phyloP scores from a whole-genome alignment of 2,888 invertebrate species.

The Sabatieria punctata region DNA sequence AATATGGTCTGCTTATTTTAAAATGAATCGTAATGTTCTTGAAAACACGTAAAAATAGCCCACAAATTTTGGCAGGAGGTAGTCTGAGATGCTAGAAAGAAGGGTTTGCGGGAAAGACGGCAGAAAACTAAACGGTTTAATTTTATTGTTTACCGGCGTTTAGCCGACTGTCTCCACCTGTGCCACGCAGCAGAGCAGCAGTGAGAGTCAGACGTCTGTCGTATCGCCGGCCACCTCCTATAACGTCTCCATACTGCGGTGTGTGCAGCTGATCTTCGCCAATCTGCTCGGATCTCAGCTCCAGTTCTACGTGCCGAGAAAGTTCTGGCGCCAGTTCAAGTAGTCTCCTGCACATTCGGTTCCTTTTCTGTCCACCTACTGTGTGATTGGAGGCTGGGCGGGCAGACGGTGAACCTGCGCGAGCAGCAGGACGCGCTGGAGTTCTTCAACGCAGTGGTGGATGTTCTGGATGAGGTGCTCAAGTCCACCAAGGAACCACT shows the following conservation, averaged over 20 bases:
- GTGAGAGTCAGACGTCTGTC: too few species aligned
- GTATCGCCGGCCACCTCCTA: too few species aligned
- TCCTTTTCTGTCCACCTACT: too few species aligned
- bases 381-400: too few species aligned
- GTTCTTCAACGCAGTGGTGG: constrained; percentile 91
- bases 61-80: too few species aligned
- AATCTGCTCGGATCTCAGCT: constrained; percentile 85
- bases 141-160: too few species aligned
- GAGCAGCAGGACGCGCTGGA: constrained; percentile 98
- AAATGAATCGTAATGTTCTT: not conserved
- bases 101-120: too few species aligned
- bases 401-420: constrained; percentile 78
- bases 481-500: constrained; percentile 76
- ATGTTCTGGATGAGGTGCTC: constrained; percentile 83
- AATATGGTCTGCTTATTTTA: constrained; percentile 18
- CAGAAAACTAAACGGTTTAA: too few species aligned
- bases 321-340: constrained; percentile 95
- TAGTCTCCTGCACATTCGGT: constrained; percentile 29
- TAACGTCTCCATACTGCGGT: constrained; percentile 81
- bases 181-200: too few species aligned
- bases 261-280: constrained; percentile 92
- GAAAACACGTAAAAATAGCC: constrained; percentile 17
- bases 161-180: too few species aligned
- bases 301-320: constrained; percentile 92
- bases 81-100: too few species aligned